phyloP scores from a whole-genome alignment of 1,140 invertebrate species.

The Oreohelix idahoensis region DNA sequence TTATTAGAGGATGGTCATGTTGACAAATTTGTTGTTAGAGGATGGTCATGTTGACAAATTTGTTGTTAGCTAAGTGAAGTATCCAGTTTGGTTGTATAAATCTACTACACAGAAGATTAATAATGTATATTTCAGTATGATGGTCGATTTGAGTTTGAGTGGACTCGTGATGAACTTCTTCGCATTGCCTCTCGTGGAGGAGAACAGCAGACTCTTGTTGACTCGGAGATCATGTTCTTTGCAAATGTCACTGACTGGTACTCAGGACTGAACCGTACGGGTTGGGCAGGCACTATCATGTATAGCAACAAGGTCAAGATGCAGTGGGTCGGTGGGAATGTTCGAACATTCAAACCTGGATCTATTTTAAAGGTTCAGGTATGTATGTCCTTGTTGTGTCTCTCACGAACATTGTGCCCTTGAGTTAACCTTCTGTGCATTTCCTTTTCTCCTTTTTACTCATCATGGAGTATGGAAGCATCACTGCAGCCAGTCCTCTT shows the following conservation, averaged over 20 bases:
- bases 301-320: constrained; percentile 88
- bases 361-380: constrained; percentile 88
- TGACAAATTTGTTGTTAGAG: no score
- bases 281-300: constrained; percentile 88
- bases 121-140: constrained; percentile 80
- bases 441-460: no score
- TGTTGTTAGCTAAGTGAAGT: no score
- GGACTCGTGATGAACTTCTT: constrained; percentile 85
- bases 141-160: constrained; percentile 88
- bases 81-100: no score
- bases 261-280: constrained; percentile 85
- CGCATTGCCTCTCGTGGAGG: constrained; percentile 71
- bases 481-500: no score
- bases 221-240: constrained; percentile 87
- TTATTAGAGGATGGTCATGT: no score
- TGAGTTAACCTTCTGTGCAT: no score
- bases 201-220: constrained; percentile 75
- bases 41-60: no score
- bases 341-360: constrained; percentile 93
- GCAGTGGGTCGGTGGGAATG: constrained; percentile 88
- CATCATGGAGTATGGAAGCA: no score
- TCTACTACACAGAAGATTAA: background rate
- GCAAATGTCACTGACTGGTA: constrained; percentile 87
- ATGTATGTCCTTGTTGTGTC: background rate
- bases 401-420: background rate